Percentiles rank a stretch among this genome's conserved stretches.
phyloP scores from a whole-genome alignment of 1,140 invertebrate genomes.

The Meloidogyne exigua region DNA sequence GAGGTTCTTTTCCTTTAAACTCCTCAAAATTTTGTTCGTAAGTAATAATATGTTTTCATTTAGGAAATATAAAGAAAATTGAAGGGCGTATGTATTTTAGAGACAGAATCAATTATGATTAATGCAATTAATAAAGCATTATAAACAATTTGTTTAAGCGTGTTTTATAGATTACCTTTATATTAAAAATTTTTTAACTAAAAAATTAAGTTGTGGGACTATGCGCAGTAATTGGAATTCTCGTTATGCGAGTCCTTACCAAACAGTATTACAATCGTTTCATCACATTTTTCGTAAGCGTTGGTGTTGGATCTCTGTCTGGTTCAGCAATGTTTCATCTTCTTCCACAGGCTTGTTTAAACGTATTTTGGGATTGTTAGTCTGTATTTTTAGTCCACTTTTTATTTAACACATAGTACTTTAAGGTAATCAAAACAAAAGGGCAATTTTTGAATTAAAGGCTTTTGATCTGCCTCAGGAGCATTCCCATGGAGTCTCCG shows the following conservation, averaged over 20 bases:
- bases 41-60: too few relatives aligned
- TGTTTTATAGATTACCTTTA: not conserved
- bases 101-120: too few relatives aligned
- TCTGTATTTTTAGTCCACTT: conserved; percentile 53
- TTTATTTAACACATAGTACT: conserved; percentile 30
- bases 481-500: conserved; percentile 23
- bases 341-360: conserved; percentile 28
- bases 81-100: too few relatives aligned
- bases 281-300: conserved; percentile 70
- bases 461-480: not conserved
- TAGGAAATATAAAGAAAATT: too few relatives aligned
- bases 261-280: conserved; percentile 68
- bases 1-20: too few relatives aligned
- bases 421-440: conserved; percentile 12
- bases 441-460: not conserved
- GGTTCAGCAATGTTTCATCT: conserved; percentile 71
- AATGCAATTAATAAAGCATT: not conserved
- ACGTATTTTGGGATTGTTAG: conserved; percentile 14
- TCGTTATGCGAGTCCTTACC: conserved; percentile 70
- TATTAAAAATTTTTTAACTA: too few relatives aligned
- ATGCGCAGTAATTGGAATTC: conserved; percentile 70
- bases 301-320: conserved; percentile 72
- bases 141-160: not conserved
- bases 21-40: too few relatives aligned
- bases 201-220: conserved; percentile 68